Conservation (phyloP, 30 jellyfish, hydroid and myxozoan genomes). For the Turritopsis rubra region DNA sequence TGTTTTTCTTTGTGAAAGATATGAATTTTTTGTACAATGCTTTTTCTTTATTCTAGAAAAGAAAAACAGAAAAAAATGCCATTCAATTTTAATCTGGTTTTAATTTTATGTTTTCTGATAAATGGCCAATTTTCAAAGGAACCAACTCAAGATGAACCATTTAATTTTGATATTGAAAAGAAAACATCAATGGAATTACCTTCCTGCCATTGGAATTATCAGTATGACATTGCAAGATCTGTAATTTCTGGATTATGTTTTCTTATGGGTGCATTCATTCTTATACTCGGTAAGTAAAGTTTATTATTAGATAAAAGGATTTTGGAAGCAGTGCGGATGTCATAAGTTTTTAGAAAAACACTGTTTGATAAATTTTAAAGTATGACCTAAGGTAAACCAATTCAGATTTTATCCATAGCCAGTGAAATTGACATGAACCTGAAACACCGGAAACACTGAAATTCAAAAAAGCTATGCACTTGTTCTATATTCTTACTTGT, state of each 20-base stretch:
- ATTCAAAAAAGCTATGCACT: too few relatives aligned
- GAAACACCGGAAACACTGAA: too few relatives aligned
- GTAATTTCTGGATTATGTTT: constrained; percentile 69
- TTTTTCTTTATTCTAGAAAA: neutral
- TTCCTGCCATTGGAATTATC: constrained; percentile 60
- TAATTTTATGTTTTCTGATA: neutral
- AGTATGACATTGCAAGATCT: constrained; percentile 39
- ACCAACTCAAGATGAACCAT: constrained; percentile 13
- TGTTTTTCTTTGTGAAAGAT: too few relatives aligned
- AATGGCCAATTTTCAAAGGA: neutral
- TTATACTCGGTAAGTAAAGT: constrained; percentile 60
- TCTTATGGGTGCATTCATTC: constrained; percentile 59
- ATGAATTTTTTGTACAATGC: neutral
- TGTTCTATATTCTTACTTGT: too few relatives aligned
- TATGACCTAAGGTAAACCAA: too few relatives aligned
- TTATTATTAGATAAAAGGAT: too few relatives aligned
- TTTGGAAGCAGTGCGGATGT: too few relatives aligned
- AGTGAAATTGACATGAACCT: too few relatives aligned
- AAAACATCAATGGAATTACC: constrained; percentile 22
- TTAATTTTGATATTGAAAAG: constrained; percentile 10
- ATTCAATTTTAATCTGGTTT: neutral
- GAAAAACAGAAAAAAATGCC: too few relatives aligned
- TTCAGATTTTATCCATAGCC: too few relatives aligned
- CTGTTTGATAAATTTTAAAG: too few relatives aligned
- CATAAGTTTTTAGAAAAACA: too few relatives aligned